A percentile compares a stretch with the other conserved stretches of the same genome.
Conservation (phyloP, 1,140 invertebrate species). For the Delia radicum region DNA sequence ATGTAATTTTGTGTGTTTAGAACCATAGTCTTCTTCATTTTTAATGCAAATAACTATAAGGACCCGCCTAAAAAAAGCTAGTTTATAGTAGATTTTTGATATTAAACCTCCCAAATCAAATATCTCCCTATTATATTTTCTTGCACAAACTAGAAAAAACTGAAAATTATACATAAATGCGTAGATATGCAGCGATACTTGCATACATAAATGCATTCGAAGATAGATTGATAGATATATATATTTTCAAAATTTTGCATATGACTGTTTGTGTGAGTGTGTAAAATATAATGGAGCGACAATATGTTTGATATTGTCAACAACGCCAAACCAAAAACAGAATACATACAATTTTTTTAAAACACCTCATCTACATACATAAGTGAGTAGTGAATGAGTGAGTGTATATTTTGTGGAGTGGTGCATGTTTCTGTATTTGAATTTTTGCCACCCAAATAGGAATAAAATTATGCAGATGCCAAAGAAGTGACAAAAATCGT, state of each 20-base stretch:
- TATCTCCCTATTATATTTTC: no score
- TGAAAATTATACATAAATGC: background rate
- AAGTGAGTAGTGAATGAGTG: no score
- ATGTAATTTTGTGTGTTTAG: no score
- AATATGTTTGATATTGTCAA: background rate
- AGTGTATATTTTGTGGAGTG: background rate
- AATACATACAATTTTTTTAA: background rate
- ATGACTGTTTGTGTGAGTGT: background rate
- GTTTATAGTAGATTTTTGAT: no score
- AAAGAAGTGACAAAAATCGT: slow-evolving; percentile 4
- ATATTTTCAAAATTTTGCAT: background rate
- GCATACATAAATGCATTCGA: background rate
- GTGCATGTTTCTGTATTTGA: background rate
- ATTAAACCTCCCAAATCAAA: no score
- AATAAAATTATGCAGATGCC: slow-evolving; percentile 4
- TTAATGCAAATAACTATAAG: no score
- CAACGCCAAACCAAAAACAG: background rate
- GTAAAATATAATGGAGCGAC: background rate
- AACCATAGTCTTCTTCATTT: no score
- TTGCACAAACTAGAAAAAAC: no score
- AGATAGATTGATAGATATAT: slow-evolving; percentile 2
- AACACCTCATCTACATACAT: background rate
- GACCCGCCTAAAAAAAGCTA: no score
- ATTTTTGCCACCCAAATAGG: slow-evolving; percentile 1
- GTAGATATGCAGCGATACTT: background rate